Evolutionary conservation across 35 echinoderm and acorn worm genomes (phyloP), one percentile per base, ranked within the genome.

Genomic region (Anneissia japonica): DNA sequence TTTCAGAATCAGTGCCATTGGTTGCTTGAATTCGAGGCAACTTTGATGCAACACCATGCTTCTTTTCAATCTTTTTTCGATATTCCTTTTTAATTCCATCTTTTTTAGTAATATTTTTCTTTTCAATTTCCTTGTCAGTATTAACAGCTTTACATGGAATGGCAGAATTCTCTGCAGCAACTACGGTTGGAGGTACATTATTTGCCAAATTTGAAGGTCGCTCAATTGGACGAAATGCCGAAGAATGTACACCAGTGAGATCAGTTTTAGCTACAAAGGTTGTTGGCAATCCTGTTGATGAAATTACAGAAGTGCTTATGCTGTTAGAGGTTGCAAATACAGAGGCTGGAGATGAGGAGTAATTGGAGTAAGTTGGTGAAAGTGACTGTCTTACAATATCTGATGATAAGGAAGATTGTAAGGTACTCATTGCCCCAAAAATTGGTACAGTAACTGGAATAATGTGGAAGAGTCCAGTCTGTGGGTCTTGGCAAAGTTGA

Each of bases 381-480:
- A 35, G 43, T 28, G 19, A 46, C 12, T 29, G 43, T 36, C 77
- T 81, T 31, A 16, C 31, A 35, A 45, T 45, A 30, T 31, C 84
- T 74, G 75, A 26, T 83, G 45, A 84, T 29, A 82, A 38, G 35
- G 79, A 38, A 81, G 37, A 74, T 37, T 84, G 85, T 43, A 32
- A 73, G 84, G 88, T 29, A 21, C 79, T 23, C 45, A 39, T 39
- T 7, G 79, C 23, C 32, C 37, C 84, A 74, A 86, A 83, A 17
- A 79, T n/a, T 46, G 94, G 87, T 43, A 84, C 33, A 16, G 55
- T 89, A 2, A 97, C 41, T 37, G 95, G 91, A 55, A 97, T 46
- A 46, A 97, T 88, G 2, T 88, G 55, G 46, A 91, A 97, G 12
- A 97, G 82, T n/a, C 95, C 95, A 72, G 95, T 97, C 17, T 90